Conservation (phyloP, 1,140 invertebrate species). For the Parapsyche elsis region DNA sequence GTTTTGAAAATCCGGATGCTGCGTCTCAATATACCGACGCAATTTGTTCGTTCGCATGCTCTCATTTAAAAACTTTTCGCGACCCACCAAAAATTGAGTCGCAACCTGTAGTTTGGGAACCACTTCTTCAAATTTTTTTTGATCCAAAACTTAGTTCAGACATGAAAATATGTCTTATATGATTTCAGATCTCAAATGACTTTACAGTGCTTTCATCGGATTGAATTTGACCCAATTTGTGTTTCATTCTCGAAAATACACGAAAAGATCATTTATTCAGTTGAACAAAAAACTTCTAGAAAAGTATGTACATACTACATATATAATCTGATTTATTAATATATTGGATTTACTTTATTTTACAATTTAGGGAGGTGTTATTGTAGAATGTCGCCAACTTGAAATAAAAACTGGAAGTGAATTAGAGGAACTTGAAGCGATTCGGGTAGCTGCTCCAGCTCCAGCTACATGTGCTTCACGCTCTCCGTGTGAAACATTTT, state of each 20-base stretch:
- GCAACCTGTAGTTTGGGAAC: too few relatives aligned
- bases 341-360: neutral
- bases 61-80: too few relatives aligned
- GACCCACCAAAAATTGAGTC: too few relatives aligned
- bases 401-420: slow-evolving; percentile 58
- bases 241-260: slow-evolving; percentile 53
- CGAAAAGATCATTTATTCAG: slow-evolving; percentile 52
- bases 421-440: slow-evolving; percentile 52
- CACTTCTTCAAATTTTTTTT: too few relatives aligned
- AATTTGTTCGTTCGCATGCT: too few relatives aligned
- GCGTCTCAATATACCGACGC: too few relatives aligned
- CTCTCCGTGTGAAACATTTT: slow-evolving; percentile 58
- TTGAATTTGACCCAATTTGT: slow-evolving; percentile 53
- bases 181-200: slow-evolving; percentile 53
- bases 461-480: slow-evolving; percentile 59
- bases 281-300: slow-evolving; percentile 54
- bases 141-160: too few relatives aligned
- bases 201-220: slow-evolving; percentile 50
- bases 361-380: slow-evolving; percentile 61
- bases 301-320: slow-evolving; percentile 38
- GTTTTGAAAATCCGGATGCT: too few relatives aligned
- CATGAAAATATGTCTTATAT: too few relatives aligned
- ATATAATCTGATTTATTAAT: neutral
- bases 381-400: slow-evolving; percentile 61
- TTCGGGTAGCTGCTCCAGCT: slow-evolving; percentile 59